These are phyloP conservation scores for Rhadina sibilatrix DNA, from an alignment of 2,113 vertebrate species.

Conservation along the genomic window DNA sequence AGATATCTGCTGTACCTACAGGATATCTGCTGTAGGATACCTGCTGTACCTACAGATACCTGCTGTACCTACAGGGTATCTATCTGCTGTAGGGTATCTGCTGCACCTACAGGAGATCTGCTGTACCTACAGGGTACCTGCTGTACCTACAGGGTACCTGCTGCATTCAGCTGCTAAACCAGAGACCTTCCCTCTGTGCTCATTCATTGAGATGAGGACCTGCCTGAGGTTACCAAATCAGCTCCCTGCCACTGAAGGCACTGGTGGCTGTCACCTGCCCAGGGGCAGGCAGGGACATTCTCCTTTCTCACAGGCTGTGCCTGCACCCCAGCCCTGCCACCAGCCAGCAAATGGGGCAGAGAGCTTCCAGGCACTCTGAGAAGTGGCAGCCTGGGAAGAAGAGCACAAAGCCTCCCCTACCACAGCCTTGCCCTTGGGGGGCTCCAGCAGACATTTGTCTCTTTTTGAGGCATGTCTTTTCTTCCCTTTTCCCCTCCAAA, in stretches of 20 bases:
- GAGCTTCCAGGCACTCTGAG: not conserved
- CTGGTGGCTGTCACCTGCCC: not conserved
- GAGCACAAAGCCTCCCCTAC: not conserved
- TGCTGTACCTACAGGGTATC: too few species aligned
- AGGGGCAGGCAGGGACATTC: not conserved
- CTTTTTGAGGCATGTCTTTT: not conserved
- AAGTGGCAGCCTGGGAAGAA: not conserved
- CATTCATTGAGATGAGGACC: not conserved
- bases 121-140: too few species aligned
- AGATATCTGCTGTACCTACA: too few species aligned
- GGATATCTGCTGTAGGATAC: too few species aligned
- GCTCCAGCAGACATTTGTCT: not conserved
- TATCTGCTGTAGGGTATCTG: too few species aligned
- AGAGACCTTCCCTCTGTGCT: not conserved
- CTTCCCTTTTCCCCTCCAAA: not conserved
- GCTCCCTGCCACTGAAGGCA: not conserved
- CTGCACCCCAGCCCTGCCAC: too few species aligned
- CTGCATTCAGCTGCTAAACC: not conserved
- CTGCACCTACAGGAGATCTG: too few species aligned
- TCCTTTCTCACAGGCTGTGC: not conserved
- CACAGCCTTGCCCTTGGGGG: not conserved
- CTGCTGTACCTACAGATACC: too few species aligned
- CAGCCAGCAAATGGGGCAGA: not conserved
- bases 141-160: too few species aligned
- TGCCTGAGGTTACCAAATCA: not conserved